These are phyloP conservation scores for Operophtera brumata DNA, from an alignment of 2,888 invertebrate species.

Conservation along the genomic window DNA sequence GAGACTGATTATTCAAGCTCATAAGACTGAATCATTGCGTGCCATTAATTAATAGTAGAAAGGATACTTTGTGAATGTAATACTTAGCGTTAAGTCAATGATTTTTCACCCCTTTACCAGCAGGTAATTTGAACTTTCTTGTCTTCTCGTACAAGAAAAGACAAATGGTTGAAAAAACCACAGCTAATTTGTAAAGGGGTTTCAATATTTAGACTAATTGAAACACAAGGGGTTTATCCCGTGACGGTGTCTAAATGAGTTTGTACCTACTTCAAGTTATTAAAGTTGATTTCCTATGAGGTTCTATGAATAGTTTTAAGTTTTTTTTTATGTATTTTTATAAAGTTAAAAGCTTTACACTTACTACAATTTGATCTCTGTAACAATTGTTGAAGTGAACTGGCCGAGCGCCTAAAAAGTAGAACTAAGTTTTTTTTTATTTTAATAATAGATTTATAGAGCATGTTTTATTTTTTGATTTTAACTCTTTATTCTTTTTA, in stretches of 20 bases:
- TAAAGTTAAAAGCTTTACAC: constrained; percentile 64
- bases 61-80: constrained; percentile 10
- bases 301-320: constrained; percentile 50
- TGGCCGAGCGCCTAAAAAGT: constrained; percentile 49
- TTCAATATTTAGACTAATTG: constrained; percentile 20
- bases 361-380: constrained; percentile 68
- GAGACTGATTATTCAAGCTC: constrained; percentile 35
- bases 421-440: constrained; percentile 47
- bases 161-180: constrained; percentile 27
- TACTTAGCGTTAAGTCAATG: constrained; percentile 31
- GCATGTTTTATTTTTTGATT: constrained; percentile 78
- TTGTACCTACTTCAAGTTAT: constrained; percentile 32
- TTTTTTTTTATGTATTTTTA: constrained; percentile 55
- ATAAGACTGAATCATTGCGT: constrained; percentile 40
- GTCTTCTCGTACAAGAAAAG: constrained; percentile 12
- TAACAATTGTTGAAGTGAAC: constrained; percentile 76
- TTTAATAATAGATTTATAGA: constrained; percentile 50
- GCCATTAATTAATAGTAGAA: constrained; percentile 30
- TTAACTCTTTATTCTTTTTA: constrained; percentile 53
- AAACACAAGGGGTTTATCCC: constrained; percentile 31
- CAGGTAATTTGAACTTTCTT: constrained; percentile 31
- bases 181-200: constrained; percentile 34
- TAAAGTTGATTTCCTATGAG: constrained; percentile 56
- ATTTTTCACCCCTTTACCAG: constrained; percentile 36
- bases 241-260: constrained; percentile 35